Conservation (phyloP, 2,797 vertebrate species). For the Phaenicophaeus curvirostris region DNA sequence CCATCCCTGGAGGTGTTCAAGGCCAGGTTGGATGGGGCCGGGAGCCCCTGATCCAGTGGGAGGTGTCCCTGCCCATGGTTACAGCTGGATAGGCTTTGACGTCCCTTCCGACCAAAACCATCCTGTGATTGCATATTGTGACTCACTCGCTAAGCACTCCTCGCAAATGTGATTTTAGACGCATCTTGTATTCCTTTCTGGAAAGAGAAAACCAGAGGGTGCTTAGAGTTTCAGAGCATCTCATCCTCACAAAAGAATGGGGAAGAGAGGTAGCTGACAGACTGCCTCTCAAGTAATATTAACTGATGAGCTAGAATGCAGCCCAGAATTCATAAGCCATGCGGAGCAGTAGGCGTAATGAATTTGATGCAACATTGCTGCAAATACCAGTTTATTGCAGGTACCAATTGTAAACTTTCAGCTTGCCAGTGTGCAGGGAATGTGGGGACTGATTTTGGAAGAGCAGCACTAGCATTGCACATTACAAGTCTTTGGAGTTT, state of each 20-base stretch:
- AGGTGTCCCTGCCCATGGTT: too few relatives aligned
- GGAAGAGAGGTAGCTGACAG: too few relatives aligned
- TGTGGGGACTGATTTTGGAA: rapidly evolving
- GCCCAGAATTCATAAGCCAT: not conserved
- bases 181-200: not conserved
- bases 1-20: too few relatives aligned
- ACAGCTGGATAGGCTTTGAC: too few relatives aligned
- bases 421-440: not conserved
- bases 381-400: not conserved
- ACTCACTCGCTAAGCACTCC: rapidly evolving
- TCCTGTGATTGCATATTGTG: too few relatives aligned
- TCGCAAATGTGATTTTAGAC: too few relatives aligned
- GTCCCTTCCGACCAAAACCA: too few relatives aligned
- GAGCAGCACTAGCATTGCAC: rapidly evolving
- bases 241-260: not conserved
- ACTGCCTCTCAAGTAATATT: too few relatives aligned
- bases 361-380: not conserved
- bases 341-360: not conserved
- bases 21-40: too few relatives aligned
- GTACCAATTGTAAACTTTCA: not conserved
- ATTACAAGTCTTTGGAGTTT: not conserved
- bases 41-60: too few relatives aligned
- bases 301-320: not conserved
- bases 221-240: not conserved
- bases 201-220: not conserved